phyloP scores from a whole-genome alignment of 2,797 vertebrate genomes.

The Chrysolophus pictus region DNA sequence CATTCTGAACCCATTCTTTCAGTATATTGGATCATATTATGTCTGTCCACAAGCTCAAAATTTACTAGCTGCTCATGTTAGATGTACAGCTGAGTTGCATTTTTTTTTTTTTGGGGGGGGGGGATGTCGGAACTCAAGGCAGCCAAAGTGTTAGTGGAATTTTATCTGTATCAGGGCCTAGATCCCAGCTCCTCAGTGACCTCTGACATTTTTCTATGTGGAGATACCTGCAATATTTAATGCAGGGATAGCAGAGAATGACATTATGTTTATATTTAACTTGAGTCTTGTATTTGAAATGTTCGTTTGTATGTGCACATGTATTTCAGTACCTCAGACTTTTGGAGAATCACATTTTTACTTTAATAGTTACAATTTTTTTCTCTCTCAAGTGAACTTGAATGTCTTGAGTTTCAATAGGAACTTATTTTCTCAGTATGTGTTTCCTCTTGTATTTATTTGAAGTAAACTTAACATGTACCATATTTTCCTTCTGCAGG shows the following conservation, averaged over 20 bases:
- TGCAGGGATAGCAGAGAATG: neutral
- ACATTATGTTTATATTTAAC: neutral
- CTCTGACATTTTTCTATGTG: neutral
- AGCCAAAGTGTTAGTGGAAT: neutral
- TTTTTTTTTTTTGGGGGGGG: neutral
- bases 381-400: neutral
- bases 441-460: neutral
- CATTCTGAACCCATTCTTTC: neutral
- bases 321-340: neutral
- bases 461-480: constrained; percentile 8
- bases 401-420: neutral
- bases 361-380: neutral
- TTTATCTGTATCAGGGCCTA: neutral
- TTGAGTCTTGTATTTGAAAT: neutral
- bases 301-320: neutral
- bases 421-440: neutral
- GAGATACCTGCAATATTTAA: neutral
- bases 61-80: neutral
- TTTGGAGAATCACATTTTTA: neutral
- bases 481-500: constrained; percentile 76
- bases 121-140: neutral
- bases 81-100: neutral
- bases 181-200: neutral
- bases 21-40: neutral
- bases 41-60: neutral